A percentile compares a stretch with the other conserved stretches of the same genome.
These are phyloP conservation scores for Scaptomyza pallida DNA, from an alignment of 1,140 invertebrate genomes.

Conservation along the genomic window DNA sequence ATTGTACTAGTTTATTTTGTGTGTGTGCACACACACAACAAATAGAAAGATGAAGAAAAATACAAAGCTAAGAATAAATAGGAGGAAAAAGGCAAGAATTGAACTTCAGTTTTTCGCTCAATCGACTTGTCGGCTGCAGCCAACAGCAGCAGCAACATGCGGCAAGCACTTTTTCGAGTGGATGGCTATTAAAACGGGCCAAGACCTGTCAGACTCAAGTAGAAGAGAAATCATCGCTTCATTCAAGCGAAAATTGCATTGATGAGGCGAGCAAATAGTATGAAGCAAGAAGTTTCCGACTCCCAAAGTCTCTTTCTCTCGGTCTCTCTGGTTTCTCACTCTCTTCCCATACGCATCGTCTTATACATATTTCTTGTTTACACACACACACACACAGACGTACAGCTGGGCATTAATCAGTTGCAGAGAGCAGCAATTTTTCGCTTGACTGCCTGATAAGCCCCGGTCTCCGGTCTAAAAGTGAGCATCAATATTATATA, in stretches of 20 bases:
- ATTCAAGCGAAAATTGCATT: slow-evolving; percentile 54
- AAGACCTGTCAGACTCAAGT: slow-evolving; percentile 65
- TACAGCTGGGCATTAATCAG: slow-evolving; percentile 10
- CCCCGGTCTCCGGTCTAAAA: slow-evolving; percentile 15
- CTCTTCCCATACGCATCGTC: not conserved
- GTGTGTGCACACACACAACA: not conserved
- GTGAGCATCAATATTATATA: not conserved
- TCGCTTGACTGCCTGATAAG: slow-evolving; percentile 51
- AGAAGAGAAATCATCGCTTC: slow-evolving; percentile 53
- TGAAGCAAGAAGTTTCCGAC: not conserved
- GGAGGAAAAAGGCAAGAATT: slow-evolving; percentile 28
- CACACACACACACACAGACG: not conserved
- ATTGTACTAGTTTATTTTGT: slow-evolving; percentile 5
- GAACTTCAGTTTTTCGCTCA: slow-evolving; percentile 56
- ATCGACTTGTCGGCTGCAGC: slow-evolving; percentile 66
- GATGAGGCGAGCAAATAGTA: slow-evolving; percentile 27
- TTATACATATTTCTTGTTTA: slow-evolving; percentile 8
- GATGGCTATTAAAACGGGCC: slow-evolving; percentile 59
- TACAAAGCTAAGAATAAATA: slow-evolving; percentile 8
- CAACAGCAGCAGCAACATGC: slow-evolving; percentile 15
- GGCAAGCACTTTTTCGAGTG: slow-evolving; percentile 49
- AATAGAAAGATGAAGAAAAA: not conserved
- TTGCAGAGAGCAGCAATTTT: slow-evolving; percentile 32
- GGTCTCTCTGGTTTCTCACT: too few species aligned
- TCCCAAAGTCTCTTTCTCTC: not conserved